Evolutionary conservation across 2,888 invertebrate species (phyloP).

Genomic region (Meta bourneti): DNA sequence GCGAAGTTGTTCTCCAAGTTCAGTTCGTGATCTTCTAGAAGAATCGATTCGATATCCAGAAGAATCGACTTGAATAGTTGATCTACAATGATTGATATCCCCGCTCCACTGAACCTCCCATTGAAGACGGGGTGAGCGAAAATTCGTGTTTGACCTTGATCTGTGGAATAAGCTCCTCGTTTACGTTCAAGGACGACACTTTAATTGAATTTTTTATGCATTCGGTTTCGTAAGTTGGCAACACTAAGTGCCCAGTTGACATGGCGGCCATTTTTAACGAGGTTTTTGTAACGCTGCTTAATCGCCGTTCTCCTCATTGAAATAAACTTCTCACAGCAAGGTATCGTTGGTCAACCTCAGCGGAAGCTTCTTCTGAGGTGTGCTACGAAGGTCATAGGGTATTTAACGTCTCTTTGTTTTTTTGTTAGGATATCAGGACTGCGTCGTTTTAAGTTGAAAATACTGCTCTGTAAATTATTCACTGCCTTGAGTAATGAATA

Average conservation of each 20-base stretch:
- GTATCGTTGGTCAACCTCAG: not conserved
- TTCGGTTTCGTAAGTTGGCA: not conserved
- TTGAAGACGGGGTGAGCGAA: slow-evolving; percentile 6
- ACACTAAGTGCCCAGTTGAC: not conserved
- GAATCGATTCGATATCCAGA: no score
- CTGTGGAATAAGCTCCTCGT: slow-evolving; percentile 7
- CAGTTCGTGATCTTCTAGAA: no score
- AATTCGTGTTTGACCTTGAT: slow-evolving; percentile 23
- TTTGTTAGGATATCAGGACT: not conserved
- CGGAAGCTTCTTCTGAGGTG: not conserved
- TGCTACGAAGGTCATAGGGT: not conserved
- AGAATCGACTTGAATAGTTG: no score
- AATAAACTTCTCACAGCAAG: not conserved
- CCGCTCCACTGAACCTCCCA: not conserved
- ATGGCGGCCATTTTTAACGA: not conserved
- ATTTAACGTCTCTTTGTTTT: not conserved
- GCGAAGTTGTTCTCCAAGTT: no score
- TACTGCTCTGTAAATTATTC: no score
- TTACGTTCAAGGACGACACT: slow-evolving; percentile 12
- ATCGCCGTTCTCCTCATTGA: not conserved
- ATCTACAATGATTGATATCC: not conserved
- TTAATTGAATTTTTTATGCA: not conserved
- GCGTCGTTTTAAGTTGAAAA: no score
- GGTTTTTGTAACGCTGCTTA: not conserved
- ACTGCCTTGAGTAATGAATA: no score